These are phyloP conservation scores for Metellina segmentata DNA, from an alignment of 2,888 invertebrate species.

Conservation along the genomic window DNA sequence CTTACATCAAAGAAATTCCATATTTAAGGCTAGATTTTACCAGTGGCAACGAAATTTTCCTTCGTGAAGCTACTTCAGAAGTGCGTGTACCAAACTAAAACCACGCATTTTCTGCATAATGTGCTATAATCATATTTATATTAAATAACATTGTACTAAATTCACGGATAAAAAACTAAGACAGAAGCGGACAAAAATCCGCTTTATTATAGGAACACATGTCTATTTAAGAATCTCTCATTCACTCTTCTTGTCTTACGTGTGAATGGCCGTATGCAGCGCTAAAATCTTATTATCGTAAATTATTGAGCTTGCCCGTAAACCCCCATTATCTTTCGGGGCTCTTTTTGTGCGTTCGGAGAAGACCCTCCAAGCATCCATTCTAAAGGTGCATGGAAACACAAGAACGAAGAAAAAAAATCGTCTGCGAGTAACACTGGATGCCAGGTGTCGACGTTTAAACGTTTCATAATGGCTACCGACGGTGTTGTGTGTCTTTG, in stretches of 20 bases:
- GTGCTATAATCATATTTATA: background rate
- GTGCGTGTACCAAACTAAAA: too few relatives aligned
- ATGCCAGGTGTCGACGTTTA: slow-evolving; percentile 73
- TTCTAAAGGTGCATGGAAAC: background rate
- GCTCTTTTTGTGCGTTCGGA: background rate
- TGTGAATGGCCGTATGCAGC: background rate
- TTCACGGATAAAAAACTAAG: background rate
- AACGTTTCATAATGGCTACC: slow-evolving; percentile 76
- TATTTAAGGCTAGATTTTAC: too few relatives aligned
- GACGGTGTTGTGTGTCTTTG: slow-evolving; percentile 65
- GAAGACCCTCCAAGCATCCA: background rate
- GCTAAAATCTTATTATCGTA: slow-evolving; percentile 23
- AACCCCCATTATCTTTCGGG: background rate
- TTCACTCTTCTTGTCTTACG: slow-evolving; percentile 22
- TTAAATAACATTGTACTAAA: background rate
- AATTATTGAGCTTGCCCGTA: slow-evolving; percentile 15
- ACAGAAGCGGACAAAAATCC: slow-evolving; percentile 10
- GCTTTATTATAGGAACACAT: slow-evolving; percentile 30
- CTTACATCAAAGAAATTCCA: too few relatives aligned
- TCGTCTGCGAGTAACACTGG: slow-evolving; percentile 25
- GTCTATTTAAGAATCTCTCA: background rate
- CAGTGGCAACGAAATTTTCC: too few relatives aligned
- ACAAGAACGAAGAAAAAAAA: slow-evolving; percentile 12
- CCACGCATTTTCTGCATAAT: too few relatives aligned
- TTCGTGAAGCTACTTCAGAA: too few relatives aligned